phyloP scores from a whole-genome alignment of 2,113 vertebrate genomes.

The Calonectris borealis region DNA sequence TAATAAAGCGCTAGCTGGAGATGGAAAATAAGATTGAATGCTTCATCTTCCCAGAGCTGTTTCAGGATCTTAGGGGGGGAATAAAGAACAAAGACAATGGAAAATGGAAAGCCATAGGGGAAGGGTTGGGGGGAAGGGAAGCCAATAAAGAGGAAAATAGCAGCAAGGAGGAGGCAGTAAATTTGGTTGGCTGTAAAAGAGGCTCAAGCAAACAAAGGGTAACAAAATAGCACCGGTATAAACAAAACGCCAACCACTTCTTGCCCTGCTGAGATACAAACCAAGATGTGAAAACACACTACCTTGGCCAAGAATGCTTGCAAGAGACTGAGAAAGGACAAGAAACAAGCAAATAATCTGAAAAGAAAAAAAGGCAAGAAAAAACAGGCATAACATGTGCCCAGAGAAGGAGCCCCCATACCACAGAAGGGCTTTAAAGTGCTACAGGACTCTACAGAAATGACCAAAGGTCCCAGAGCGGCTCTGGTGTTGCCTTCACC shows the following conservation, averaged over 20 bases:
- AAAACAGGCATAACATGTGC: neutral
- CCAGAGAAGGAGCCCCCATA: neutral
- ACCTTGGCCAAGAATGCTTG: neutral
- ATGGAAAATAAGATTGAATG: slow-evolving; percentile 59
- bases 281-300: neutral
- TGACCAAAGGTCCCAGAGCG: accelerated
- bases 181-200: slow-evolving; percentile 23
- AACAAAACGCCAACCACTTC: slow-evolving; percentile 2
- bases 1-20: slow-evolving; percentile 58
- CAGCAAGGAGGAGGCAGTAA: slow-evolving; percentile 21
- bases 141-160: slow-evolving; percentile 46
- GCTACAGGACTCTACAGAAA: neutral
- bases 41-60: slow-evolving; percentile 38
- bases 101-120: slow-evolving; percentile 24
- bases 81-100: slow-evolving; percentile 54
- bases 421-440: neutral
- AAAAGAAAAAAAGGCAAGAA: neutral
- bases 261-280: neutral
- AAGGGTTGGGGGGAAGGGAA: neutral
- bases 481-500: neutral
- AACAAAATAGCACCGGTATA: slow-evolving; percentile 1
- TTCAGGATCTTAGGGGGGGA: slow-evolving; percentile 31
- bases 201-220: neutral
- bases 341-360: neutral
- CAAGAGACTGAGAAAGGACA: neutral